Percentiles rank a stretch among this genome's conserved stretches.
phyloP scores from a whole-genome alignment of 2,113 vertebrate species.

The Corythaeola cristata region DNA sequence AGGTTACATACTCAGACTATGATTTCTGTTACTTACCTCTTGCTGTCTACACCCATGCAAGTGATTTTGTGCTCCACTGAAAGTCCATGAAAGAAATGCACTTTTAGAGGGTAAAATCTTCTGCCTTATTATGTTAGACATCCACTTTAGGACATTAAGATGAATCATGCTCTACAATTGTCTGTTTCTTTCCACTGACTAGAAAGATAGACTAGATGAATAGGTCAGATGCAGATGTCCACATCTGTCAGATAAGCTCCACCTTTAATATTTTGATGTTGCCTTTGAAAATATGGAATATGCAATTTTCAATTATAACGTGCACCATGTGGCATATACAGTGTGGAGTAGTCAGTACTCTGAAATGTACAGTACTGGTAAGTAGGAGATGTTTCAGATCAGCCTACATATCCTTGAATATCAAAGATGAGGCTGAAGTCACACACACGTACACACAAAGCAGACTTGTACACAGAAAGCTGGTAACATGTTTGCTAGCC shows the following conservation, averaged over 20 bases:
- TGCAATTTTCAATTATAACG: not conserved
- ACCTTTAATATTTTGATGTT: not conserved
- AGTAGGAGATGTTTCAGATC: not conserved
- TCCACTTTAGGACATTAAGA: not conserved
- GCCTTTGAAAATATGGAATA: not conserved
- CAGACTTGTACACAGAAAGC: not conserved
- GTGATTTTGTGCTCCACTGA: not conserved
- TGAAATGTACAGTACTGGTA: not conserved
- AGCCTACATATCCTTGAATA: not conserved
- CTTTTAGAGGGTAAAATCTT: not conserved
- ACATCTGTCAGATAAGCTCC: not conserved
- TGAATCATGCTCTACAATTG: not conserved
- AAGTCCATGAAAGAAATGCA: not conserved
- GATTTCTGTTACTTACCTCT: not conserved
- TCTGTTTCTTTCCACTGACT: not conserved
- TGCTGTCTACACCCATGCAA: not conserved
- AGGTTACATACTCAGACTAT: not conserved
- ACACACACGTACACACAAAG: not conserved
- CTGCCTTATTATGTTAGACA: not conserved
- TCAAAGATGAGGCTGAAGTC: not conserved
- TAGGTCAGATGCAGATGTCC: not conserved
- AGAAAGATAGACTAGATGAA: not conserved
- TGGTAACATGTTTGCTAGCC: not conserved
- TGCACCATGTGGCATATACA: not conserved
- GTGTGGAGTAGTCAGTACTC: not conserved